Evolutionary conservation across 2,888 invertebrate species (phyloP), one percentile per base, ranked within the genome.

Genomic region (Drosophila atripex): DNA sequence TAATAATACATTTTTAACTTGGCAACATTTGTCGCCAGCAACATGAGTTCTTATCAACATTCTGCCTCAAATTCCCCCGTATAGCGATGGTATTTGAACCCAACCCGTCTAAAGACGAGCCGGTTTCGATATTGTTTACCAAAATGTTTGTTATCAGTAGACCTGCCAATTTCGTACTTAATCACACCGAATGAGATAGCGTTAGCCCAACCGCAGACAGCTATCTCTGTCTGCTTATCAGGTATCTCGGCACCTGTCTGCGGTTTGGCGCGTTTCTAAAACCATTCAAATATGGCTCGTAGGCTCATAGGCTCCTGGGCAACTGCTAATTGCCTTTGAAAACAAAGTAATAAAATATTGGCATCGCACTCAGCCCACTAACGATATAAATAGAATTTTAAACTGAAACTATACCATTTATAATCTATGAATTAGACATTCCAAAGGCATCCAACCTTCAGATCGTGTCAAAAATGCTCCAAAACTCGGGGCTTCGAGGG

Each of bases 371-470:
- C 32, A 23, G 52, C 16, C 41, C 50, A 57, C 9, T 16, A 56
- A 52, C 52, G 35, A 14, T 52, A 69, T 54, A 32, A 32, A 39
- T 71, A 49, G 53, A 70, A 54, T 54, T 56, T 41, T 41, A 18
- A 41, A 18, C 18, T 16, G 43, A 66, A 53, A 52, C 35, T 53
- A 39, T 30, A n/a, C 16, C 7, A 21, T 28, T n/a, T 49, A 16
- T 12, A 45, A 30, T 64, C 25, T 43, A 35, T 30, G 3, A 46
- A 71, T 71, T 50, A 65, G 11, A 45, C 41, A 73, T 72, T 73
- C 73, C 49, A 41, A 8, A 14, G 12, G 68, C 73, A 73, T 66
- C 35, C 50, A 53, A 68, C 72, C 72, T 72, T 72, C 66, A 51
- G 63, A 47, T 28, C 28, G 49, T 54, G 49, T 61, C 16, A 28